Evolutionary conservation across 2,888 invertebrate species (phyloP).

Genomic region (Mythimna impura): DNA sequence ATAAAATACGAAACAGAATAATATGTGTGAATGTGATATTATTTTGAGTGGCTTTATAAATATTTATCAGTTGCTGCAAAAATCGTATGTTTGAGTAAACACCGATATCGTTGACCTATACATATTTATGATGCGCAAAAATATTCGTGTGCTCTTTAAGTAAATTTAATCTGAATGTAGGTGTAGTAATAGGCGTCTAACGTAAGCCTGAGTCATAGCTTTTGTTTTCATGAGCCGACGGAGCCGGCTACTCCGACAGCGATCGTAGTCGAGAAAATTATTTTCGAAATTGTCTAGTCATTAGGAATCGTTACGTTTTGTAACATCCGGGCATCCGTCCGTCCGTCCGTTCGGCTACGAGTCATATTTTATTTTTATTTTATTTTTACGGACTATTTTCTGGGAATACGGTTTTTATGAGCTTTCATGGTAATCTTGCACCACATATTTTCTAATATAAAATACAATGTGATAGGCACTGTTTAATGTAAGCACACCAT

Average conservation of each 20-base stretch:
- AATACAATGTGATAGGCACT: neutral
- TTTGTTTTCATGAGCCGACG: conserved; percentile 40
- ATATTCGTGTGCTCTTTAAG: conserved; percentile 43
- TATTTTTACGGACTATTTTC: conserved; percentile 35
- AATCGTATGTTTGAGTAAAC: conserved; percentile 30
- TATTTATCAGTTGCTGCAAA: conserved; percentile 42
- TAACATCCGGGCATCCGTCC: conserved; percentile 60
- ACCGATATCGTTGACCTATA: conserved; percentile 51
- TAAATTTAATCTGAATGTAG: conserved; percentile 49
- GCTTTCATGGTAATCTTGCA: conserved; percentile 13
- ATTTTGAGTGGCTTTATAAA: conserved; percentile 39
- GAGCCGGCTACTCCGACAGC: neutral
- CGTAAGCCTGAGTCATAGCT: conserved; percentile 52
- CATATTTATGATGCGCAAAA: conserved; percentile 42
- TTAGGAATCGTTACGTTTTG: conserved; percentile 62
- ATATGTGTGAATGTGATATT: conserved; percentile 38
- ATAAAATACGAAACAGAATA: conserved; percentile 43
- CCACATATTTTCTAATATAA: neutral
- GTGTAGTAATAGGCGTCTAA: conserved; percentile 50
- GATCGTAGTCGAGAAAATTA: conserved; percentile 42
- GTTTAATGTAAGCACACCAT: neutral
- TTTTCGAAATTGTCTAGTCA: conserved; percentile 58
- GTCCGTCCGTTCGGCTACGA: conserved; percentile 39
- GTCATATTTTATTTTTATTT: conserved; percentile 29
- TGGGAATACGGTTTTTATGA: conserved; percentile 18